A percentile compares a stretch with the other conserved stretches of the same genome.
Conservation (phyloP, 1,140 invertebrate genomes). For the Drosophila persimilis region DNA sequence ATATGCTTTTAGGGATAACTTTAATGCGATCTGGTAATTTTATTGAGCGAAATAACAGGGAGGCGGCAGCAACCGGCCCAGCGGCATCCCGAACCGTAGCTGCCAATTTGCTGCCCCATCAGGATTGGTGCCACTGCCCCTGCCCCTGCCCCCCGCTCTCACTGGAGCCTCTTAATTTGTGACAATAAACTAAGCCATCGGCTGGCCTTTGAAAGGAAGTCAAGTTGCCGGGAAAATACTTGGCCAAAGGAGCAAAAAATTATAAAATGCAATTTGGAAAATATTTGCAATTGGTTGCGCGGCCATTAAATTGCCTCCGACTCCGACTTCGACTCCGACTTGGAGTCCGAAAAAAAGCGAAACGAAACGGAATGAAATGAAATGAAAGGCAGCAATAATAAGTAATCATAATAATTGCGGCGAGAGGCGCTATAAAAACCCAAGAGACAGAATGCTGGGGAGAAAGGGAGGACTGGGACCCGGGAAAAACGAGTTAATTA, state of each 20-base stretch:
- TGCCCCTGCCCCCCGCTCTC: not conserved
- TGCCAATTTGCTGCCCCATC: constrained; percentile 58
- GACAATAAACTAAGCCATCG: constrained; percentile 72
- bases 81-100: constrained; percentile 16
- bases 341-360: constrained; percentile 39
- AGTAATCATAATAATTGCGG: constrained; percentile 79
- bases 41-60: constrained; percentile 72
- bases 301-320: constrained; percentile 70
- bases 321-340: constrained; percentile 1
- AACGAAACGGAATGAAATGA: constrained; percentile 69
- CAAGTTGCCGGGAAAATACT: constrained; percentile 55
- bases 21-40: constrained; percentile 68
- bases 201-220: constrained; percentile 61
- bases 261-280: constrained; percentile 75
- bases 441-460: constrained; percentile 4
- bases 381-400: constrained; percentile 74
- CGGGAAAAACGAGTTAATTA: constrained; percentile 73
- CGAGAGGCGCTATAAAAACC: constrained; percentile 67
- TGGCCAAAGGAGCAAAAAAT: constrained; percentile 57
- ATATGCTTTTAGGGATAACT: constrained; percentile 64
- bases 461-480: constrained; percentile 16
- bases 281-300: constrained; percentile 77
- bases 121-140: constrained; percentile 4
- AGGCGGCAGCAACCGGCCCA: constrained; percentile 17
- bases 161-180: constrained; percentile 64